Evolutionary conservation across 2,113 vertebrate species (phyloP).

Genomic region (Pangasianodon gigas): DNA sequence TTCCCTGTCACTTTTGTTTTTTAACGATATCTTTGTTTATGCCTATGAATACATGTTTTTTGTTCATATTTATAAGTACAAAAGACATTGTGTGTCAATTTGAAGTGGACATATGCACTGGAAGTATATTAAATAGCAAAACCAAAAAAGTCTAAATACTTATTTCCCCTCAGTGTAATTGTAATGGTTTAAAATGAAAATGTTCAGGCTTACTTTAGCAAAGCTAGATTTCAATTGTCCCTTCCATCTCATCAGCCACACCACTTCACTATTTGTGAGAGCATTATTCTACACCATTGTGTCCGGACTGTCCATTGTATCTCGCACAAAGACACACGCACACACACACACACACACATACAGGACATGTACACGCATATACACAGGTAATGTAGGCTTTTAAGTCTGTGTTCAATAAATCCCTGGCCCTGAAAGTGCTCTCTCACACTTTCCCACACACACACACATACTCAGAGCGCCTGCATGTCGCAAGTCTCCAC

Average conservation of each 20-base stretch:
- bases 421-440: constrained; percentile 36
- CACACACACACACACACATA: neutral
- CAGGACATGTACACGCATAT: constrained; percentile 59
- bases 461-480: constrained; percentile 58
- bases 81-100: neutral
- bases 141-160: neutral
- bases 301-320: neutral
- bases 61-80: neutral
- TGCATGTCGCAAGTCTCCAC: constrained; percentile 47
- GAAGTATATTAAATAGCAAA: neutral
- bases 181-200: neutral
- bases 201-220: neutral
- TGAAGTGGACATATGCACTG: neutral
- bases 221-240: neutral
- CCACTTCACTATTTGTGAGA: constrained; percentile 22
- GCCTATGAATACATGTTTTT: no score
- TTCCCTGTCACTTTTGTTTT: neutral
- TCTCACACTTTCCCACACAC: constrained; percentile 38
- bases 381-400: constrained; percentile 47
- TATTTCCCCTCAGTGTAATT: neutral
- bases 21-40: neutral
- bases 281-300: constrained; percentile 16
- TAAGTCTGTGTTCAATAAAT: constrained; percentile 15
- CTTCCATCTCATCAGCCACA: neutral
- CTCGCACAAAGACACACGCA: constrained; percentile 24